Percentiles rank a stretch among this genome's conserved stretches.
Conservation (phyloP, 2,113 vertebrate species). For the Oncorhynchus mykiss region DNA sequence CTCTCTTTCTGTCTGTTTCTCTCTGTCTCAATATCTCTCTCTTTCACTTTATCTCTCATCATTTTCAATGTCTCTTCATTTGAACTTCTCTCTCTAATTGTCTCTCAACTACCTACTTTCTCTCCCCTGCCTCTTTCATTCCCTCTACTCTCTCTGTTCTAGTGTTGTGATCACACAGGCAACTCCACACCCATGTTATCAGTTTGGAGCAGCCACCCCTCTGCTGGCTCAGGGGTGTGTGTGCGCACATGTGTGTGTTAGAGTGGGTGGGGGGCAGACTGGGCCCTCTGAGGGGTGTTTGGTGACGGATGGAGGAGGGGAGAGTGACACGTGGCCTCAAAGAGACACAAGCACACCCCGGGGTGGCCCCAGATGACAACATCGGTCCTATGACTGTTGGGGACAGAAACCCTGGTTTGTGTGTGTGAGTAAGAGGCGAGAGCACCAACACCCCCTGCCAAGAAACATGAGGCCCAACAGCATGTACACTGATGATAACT, state of each 20-base stretch:
- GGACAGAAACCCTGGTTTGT: neutral
- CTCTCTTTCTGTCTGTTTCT: no score
- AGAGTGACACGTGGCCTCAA: neutral
- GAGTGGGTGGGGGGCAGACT: neutral
- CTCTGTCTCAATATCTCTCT: no score
- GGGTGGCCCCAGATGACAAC: neutral
- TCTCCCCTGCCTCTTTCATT: neutral
- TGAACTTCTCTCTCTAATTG: no score
- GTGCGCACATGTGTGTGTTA: neutral
- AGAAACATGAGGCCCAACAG: conserved; percentile 2
- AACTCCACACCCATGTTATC: conserved; percentile 10
- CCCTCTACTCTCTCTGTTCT: neutral
- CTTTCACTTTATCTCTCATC: neutral
- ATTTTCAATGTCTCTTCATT: neutral
- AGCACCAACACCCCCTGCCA: neutral
- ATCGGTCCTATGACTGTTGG: no score
- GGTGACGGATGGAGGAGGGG: no score
- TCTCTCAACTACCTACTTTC: neutral
- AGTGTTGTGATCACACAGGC: neutral
- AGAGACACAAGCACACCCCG: neutral
- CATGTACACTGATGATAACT: neutral
- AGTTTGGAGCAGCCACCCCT: neutral
- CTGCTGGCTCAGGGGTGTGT: neutral
- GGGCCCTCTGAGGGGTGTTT: neutral
- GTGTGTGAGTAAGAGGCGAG: neutral